Conservation (phyloP, 2,113 vertebrate genomes). For the Chloebia gouldiae region DNA sequence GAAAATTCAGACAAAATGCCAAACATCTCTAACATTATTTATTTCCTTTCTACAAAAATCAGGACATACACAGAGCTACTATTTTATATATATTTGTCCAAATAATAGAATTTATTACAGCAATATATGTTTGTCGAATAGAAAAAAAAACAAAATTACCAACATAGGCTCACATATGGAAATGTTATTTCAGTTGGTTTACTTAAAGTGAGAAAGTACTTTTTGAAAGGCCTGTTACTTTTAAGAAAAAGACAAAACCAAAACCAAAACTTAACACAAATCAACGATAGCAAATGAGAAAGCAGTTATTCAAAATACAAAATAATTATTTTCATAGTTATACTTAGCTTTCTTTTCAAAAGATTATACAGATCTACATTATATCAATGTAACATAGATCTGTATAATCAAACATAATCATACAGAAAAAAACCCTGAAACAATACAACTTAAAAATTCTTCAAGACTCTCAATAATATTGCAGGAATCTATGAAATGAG, state of each 20-base stretch:
- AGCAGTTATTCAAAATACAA: background rate
- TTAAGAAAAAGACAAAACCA: background rate
- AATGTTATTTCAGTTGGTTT: background rate
- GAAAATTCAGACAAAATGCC: background rate
- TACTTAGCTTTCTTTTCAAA: background rate
- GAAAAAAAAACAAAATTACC: background rate
- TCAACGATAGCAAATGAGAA: background rate
- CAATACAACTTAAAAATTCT: background rate
- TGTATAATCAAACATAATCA: background rate
- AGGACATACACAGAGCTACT: background rate
- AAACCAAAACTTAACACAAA: background rate
- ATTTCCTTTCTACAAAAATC: background rate
- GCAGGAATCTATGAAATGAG: background rate
- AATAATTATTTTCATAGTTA: background rate
- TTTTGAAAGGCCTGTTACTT: background rate
- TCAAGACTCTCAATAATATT: background rate
- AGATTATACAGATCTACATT: too few relatives aligned
- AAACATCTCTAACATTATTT: background rate
- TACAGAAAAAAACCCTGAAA: accelerated
- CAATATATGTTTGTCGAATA: background rate
- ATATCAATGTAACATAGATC: background rate
- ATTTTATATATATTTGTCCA: background rate
- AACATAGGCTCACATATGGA: background rate
- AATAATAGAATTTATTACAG: background rate
- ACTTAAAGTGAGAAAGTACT: background rate